Base-by-base conservation (phyloP, 2,113 vertebrate genomes). In the Thymallus thymallus region DNA sequence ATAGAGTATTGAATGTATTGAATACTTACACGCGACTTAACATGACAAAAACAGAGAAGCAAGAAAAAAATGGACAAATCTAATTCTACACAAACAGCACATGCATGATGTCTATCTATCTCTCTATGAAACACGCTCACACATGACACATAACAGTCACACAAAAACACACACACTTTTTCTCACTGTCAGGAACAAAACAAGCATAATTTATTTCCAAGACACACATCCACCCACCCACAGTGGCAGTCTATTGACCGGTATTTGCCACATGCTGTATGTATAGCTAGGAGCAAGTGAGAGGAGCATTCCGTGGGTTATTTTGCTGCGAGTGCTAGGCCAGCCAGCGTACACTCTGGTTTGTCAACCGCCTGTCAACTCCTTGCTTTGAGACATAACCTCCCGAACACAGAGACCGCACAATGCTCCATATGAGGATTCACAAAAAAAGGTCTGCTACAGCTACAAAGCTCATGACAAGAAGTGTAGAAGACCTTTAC, bases 361-460 rank as follows among this genome's bases (percentile, higher is more conserved):
- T 88, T 89, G 91, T 92, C 92, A 91, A 90, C 90, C 83, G 80
- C 75, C 88, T 91, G 91, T 92, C 92, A 94, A 87, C 86, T 87
- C 86, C 82, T 92, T 87, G 88, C 90, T 92, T 80, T 88, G 85
- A 91, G 93, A 92, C 91, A 92, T 91, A 76, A 90, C 85, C 83
- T 88, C 80, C 73, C 68, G 81, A 81, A 81, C 74, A 45, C 84
- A 84, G 75, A 88, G 88, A 89, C 89, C 90, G 78, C 32, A 69
- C 23, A 3, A 30, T 26, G 63, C 55, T 82, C 82, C 71, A 75
- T 70, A 75, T 74, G 66, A 73, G 73, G 46, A 84, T 84, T 80
- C 87, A 86, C 87, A 89, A 86, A 86, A 93, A 91, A 90, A 87
- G 87, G 87, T n/a, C 88, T 45, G 72, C 80, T 51, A 51, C 48